Evolutionary conservation across 2,888 invertebrate species (phyloP).

Genomic region (Gerris lacustris): DNA sequence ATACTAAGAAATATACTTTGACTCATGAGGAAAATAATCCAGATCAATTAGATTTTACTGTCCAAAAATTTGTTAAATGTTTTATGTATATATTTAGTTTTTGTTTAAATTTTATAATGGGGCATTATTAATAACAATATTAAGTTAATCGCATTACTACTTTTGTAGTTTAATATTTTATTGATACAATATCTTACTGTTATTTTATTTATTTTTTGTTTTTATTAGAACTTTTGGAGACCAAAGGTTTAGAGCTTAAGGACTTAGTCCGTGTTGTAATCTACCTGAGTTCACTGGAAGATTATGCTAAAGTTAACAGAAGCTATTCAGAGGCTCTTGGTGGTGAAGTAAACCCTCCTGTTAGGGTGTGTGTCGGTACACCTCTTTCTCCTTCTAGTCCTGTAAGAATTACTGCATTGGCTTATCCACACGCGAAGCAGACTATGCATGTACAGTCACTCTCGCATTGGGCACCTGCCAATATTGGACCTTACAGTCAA

Average conservation of each 20-base stretch:
- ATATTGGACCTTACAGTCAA: constrained; percentile 93
- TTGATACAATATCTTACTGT: too few relatives aligned
- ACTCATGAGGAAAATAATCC: too few relatives aligned
- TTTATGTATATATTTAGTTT: too few relatives aligned
- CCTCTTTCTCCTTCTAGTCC: constrained; percentile 59
- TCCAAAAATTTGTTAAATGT: too few relatives aligned
- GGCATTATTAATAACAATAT: too few relatives aligned
- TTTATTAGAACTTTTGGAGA: constrained; percentile 40
- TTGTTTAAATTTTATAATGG: too few relatives aligned
- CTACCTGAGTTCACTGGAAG: constrained; percentile 69
- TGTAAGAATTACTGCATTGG: constrained; percentile 63
- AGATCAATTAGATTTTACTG: too few relatives aligned
- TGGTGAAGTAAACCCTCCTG: constrained; percentile 58
- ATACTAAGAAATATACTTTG: too few relatives aligned
- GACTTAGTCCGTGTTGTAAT: constrained; percentile 72
- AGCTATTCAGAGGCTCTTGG: constrained; percentile 5
- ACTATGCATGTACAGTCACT: constrained; percentile 92
- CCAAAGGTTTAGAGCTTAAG: constrained; percentile 42
- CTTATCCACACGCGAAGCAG: constrained; percentile 42
- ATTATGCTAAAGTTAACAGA: constrained; percentile 43
- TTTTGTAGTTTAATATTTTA: too few relatives aligned
- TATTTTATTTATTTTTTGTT: too few relatives aligned
- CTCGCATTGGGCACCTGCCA: constrained; percentile 96
- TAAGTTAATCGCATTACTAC: too few relatives aligned
- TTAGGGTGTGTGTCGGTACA: constrained; percentile 71